Base-by-base conservation (phyloP, 2,888 invertebrate genomes). In the Spicauda simplicius region DNA sequence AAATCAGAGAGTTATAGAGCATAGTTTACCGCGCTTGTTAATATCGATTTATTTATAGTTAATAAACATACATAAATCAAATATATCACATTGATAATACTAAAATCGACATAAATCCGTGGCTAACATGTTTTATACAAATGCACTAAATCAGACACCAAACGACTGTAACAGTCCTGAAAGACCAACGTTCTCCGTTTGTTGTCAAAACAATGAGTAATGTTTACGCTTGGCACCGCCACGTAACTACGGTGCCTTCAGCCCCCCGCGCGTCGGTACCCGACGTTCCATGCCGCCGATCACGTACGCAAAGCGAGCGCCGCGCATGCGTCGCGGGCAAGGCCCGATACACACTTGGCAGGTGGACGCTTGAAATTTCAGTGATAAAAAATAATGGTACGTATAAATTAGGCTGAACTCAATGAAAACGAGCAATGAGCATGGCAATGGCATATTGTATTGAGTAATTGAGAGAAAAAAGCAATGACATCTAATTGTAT, bases 231-330 rank as follows among this genome's bases (percentile, higher is more conserved):
- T 25, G 41, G 57, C 64, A 64, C 52, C 6, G 3, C 25, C 25
- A 33, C 37, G 64, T 52, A 48, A 50, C 56, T 50, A 37, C 76
- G 72, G 76, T 72, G 78, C 58, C 59, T 88, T 88, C 86, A 88
- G 86, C 84, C 55, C 56, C 67, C 73, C 77, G 76, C 70, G 69
- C 72, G 71, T n/a, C 71, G 72, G 70, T 71, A 74, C 71, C 72
- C 18, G 18, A 33, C 73, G 71, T 73, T 84, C 84, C 91, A 90
- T 92, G 92, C 87, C 79, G 70, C 75, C 45, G 85, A 91, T 92
- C 92, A 92, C 92, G 92, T 92, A 92, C 87, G 91, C 92, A 86
- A 73, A 72, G 70, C 72, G 72, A 71, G 66, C 74, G 78, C 48
- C 53, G 87, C 91, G 91, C 90, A 87, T 86, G 91, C 90, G 91